A percentile compares a stretch with the other conserved stretches of the same genome.
phyloP scores from a whole-genome alignment of 2,888 invertebrate genomes.

The Esperia sulphurella region DNA sequence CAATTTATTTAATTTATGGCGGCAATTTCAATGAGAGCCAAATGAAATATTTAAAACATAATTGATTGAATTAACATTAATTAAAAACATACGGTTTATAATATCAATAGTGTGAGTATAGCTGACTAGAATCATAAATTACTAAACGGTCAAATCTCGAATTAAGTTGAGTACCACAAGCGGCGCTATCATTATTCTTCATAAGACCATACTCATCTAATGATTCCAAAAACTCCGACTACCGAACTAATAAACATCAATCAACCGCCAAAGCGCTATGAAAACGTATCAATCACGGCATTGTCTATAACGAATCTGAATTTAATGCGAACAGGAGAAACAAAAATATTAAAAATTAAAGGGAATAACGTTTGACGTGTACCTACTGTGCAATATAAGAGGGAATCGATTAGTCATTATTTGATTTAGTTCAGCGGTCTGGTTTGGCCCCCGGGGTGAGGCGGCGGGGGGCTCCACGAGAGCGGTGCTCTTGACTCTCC shows the following conservation, averaged over 20 bases:
- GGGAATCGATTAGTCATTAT: constrained; percentile 79
- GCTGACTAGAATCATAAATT: constrained; percentile 57
- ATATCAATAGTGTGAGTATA: constrained; percentile 51
- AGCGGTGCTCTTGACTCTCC: constrained; percentile 50
- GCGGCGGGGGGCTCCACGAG: constrained; percentile 70
- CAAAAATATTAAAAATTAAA: constrained; percentile 70
- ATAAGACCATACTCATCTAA: constrained; percentile 71
- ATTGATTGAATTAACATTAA: constrained; percentile 49
- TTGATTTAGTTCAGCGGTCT: constrained; percentile 76
- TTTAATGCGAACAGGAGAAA: constrained; percentile 72
- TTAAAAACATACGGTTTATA: constrained; percentile 34
- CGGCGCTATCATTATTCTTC: constrained; percentile 69
- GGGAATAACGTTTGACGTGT: constrained; percentile 76
- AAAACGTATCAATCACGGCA: constrained; percentile 73
- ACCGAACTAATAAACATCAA: constrained; percentile 78
- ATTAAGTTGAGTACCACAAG: constrained; percentile 72
- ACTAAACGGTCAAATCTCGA: constrained; percentile 58
- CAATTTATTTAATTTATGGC: too few relatives aligned
- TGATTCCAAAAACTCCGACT: constrained; percentile 75
- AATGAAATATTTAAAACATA: constrained; percentile 27
- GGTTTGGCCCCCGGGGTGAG: constrained; percentile 61
- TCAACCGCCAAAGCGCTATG: constrained; percentile 68
- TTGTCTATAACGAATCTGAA: constrained; percentile 73
- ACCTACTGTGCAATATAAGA: constrained; percentile 79
- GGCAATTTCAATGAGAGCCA: background rate